Percentiles rank a stretch among this genome's conserved stretches.
Evolutionary conservation across 2,888 invertebrate genomes (phyloP).

Genomic region (Geotrupes spiniger): DNA sequence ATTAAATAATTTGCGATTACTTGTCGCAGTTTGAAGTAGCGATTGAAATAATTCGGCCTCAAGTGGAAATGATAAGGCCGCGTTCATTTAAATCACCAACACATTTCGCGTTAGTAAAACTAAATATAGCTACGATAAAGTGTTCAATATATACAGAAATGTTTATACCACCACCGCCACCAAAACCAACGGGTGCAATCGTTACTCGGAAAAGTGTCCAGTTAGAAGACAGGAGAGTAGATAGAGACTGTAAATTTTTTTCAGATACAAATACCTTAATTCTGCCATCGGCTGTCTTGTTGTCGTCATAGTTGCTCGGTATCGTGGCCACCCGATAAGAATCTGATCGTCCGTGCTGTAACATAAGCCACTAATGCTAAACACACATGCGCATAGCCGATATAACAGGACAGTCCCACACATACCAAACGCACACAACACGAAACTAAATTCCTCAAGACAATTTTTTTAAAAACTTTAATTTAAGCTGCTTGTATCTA

Average conservation of each 20-base stretch:
- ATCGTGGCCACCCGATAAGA: constrained; percentile 97
- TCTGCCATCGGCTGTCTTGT: constrained; percentile 92
- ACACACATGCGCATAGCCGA: constrained; percentile 18
- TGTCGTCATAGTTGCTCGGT: constrained; percentile 88
- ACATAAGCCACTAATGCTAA: constrained; percentile 28
- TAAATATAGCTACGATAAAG: too few species aligned
- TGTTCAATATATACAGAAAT: too few species aligned
- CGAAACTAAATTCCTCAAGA: background rate
- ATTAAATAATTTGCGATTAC: too few species aligned
- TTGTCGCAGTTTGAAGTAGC: too few species aligned
- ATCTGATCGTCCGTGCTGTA: constrained; percentile 91
- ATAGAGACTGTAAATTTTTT: constrained; percentile 16
- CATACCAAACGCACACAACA: too few species aligned
- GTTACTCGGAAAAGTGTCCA: constrained; percentile 17
- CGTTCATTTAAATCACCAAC: too few species aligned
- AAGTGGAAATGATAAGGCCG: too few species aligned
- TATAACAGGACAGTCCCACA: too few species aligned
- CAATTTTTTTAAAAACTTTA: too few species aligned
- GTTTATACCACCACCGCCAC: background rate
- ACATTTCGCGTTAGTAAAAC: too few species aligned
- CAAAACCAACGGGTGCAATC: constrained; percentile 6
- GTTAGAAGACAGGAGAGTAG: constrained; percentile 16
- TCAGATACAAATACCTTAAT: constrained; percentile 68
- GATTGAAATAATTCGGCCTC: too few species aligned
- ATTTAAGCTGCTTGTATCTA: too few species aligned